A percentile compares a stretch with the other conserved stretches of the same genome.
Evolutionary conservation across 2,888 invertebrate genomes (phyloP).

Genomic region (Cabera pusaria): DNA sequence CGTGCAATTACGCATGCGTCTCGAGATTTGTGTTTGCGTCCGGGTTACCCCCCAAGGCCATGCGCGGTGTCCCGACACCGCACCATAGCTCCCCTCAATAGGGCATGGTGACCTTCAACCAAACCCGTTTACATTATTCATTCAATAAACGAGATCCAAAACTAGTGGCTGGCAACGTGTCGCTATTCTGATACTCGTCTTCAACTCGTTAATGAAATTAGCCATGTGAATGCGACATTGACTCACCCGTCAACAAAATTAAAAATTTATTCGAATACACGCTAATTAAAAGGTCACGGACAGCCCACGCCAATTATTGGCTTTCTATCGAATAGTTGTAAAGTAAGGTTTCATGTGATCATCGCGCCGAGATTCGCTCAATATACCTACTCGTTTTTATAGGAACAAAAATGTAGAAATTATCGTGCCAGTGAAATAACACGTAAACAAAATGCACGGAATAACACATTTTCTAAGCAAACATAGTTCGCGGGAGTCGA

Average conservation of each 20-base stretch:
- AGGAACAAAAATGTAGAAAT: conserved; percentile 29
- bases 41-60: conserved; percentile 24
- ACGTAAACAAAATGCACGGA: conserved; percentile 67
- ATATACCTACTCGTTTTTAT: conserved; percentile 16
- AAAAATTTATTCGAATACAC: conserved; percentile 5
- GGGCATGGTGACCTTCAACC: conserved; percentile 48
- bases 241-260: conserved; percentile 11
- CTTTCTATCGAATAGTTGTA: background rate
- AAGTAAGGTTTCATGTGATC: conserved; percentile 6
- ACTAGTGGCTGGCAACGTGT: background rate
- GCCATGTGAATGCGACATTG: conserved; percentile 1
- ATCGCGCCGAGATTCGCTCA: conserved; percentile 41
- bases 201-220: background rate
- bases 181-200: background rate
- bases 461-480: conserved; percentile 70
- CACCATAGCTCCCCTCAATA: conserved; percentile 34
- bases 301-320: conserved; percentile 3
- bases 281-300: conserved; percentile 9
- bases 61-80: conserved; percentile 21
- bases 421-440: conserved; percentile 1
- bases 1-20: conserved; percentile 51
- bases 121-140: conserved; percentile 42
- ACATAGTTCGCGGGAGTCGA: conserved; percentile 57
- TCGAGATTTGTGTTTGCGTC: conserved; percentile 35
- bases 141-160: too few species aligned